Percentiles rank a stretch among this genome's conserved stretches.
Conservation (phyloP, 2,888 invertebrate species). For the Ashinkailepas kermadecensis region DNA sequence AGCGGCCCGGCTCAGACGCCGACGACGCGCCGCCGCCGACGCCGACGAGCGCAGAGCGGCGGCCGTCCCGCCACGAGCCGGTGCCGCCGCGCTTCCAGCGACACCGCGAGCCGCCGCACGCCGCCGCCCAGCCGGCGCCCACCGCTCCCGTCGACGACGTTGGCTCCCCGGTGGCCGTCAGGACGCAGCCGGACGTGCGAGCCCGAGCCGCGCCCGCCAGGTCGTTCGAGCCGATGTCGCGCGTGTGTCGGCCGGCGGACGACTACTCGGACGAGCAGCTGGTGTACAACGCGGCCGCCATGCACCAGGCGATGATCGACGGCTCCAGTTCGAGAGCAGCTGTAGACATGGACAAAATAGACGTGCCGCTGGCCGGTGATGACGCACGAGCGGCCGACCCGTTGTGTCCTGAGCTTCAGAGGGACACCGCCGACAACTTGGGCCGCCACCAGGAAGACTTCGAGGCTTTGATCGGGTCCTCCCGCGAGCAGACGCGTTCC, state of each 20-base stretch:
- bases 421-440: neutral
- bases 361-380: neutral
- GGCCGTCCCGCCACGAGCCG: neutral
- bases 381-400: neutral
- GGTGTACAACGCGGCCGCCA: neutral
- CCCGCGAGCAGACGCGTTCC: too few relatives aligned
- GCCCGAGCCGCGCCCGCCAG: neutral
- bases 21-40: neutral
- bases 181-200: neutral
- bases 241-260: neutral
- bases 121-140: neutral
- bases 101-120: neutral
- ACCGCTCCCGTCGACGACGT: neutral
- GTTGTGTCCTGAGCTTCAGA: neutral
- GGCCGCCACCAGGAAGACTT: neutral
- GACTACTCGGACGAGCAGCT: neutral
- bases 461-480: too few relatives aligned
- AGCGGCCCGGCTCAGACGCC: neutral
- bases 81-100: conserved; percentile 20
- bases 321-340: neutral
- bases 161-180: neutral
- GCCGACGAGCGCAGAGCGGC: neutral
- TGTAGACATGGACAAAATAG: too few relatives aligned
- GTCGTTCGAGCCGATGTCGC: neutral
- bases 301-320: neutral